These are phyloP conservation scores for Sarcophaga variegata DNA, from an alignment of 2,888 invertebrate genomes.

Conservation along the genomic window DNA sequence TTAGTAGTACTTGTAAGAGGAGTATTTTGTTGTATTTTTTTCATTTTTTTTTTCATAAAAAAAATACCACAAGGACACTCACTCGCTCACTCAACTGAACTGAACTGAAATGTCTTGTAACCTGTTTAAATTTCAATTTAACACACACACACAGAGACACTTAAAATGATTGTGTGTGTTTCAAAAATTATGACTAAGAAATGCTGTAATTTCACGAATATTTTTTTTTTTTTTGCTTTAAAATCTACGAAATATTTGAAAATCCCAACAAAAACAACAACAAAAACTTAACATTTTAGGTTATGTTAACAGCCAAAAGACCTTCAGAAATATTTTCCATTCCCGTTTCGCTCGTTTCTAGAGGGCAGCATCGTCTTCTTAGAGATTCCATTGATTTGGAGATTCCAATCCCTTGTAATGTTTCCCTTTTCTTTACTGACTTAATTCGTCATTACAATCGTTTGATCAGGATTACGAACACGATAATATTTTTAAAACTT, in stretches of 20 bases:
- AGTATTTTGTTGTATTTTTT: conserved; percentile 15
- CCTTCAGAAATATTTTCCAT: not conserved
- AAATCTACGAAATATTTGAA: not conserved
- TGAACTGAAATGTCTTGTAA: conserved; percentile 9
- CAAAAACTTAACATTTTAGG: not conserved
- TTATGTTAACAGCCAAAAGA: not conserved
- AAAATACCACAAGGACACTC: conserved; percentile 53
- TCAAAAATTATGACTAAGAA: conserved; percentile 40
- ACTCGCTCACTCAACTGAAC: not conserved
- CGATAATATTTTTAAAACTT: too few relatives aligned
- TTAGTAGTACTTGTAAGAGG: conserved; percentile 11
- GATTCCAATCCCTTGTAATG: too few relatives aligned
- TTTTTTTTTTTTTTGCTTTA: too few relatives aligned
- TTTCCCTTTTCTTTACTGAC: too few relatives aligned
- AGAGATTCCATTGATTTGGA: too few relatives aligned
- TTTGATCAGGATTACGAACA: too few relatives aligned
- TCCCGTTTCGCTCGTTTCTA: not conserved
- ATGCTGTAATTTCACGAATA: not conserved
- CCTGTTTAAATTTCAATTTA: conserved; percentile 57
- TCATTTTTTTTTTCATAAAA: not conserved
- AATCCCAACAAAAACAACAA: not conserved
- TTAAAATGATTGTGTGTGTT: conserved; percentile 9
- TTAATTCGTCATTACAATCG: too few relatives aligned
- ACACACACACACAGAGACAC: conserved; percentile 8
- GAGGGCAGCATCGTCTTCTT: too few relatives aligned